phyloP scores from a whole-genome alignment of 1,140 invertebrate genomes.

The Hycleus phaleratus region DNA sequence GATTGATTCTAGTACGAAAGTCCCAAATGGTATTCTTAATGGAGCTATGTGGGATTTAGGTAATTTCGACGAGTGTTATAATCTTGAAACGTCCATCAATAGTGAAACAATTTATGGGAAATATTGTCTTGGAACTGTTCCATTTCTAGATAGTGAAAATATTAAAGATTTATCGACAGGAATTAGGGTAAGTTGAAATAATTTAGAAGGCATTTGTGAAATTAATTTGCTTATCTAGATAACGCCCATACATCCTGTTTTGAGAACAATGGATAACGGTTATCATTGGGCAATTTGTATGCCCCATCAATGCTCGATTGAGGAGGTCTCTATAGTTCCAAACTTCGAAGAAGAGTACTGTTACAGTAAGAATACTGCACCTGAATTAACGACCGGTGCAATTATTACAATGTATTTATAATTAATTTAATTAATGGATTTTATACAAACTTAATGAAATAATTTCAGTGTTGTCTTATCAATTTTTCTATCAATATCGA shows the following conservation, averaged over 20 bases:
- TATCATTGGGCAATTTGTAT: conserved; percentile 3
- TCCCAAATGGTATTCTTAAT: conserved; percentile 34
- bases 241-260: no score
- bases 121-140: conserved; percentile 12
- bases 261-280: no score
- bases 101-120: conserved; percentile 4
- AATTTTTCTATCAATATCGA: no score
- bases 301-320: not conserved
- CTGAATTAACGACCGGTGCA: conserved; percentile 1
- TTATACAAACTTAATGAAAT: no score
- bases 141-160: not conserved
- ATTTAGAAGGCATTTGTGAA: no score
- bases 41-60: conserved; percentile 36
- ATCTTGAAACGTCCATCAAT: not conserved
- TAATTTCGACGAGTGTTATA: conserved; percentile 37
- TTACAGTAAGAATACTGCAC: not conserved
- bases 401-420: conserved; percentile 2
- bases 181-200: not conserved
- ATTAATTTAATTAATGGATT: no score
- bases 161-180: not conserved
- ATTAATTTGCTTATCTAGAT: no score
- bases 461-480: no score
- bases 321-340: not conserved
- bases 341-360: conserved; percentile 2
- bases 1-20: conserved; percentile 38